Base-by-base conservation (phyloP, 2,797 vertebrate genomes). In the Petrocephalus schoutedeni region DNA sequence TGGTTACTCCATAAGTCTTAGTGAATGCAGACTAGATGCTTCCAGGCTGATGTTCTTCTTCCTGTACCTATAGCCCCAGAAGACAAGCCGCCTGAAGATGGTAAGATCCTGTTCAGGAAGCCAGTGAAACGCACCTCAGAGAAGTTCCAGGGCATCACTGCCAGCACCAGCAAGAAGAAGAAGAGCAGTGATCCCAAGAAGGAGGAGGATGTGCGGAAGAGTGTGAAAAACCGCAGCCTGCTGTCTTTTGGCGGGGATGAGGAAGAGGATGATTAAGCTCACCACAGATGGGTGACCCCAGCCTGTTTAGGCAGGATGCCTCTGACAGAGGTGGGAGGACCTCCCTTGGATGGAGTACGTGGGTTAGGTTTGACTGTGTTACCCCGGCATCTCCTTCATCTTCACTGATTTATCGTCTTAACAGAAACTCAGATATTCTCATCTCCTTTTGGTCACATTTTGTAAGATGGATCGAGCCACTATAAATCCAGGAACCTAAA, bases 101-200 rank as follows among this genome's bases (percentile, higher is more conserved):
- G 97, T 41, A 99, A 97, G 95, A 98, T 99, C 90, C 87, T 98
- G 86, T 99, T 99, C 92, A 97, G 96, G 94, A 99, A 99, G 91
- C 98, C 98, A 57, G 93, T 92, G 86, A 99, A 99, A 92, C 97
- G 97, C 86, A 95, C 95, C 6, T 96, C 97, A 8, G 96, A 96
- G 84, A 97, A 97, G 91, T 95, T 95, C 91, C 95, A 96, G 91
- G 98, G 97, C 87, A 96, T 99, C 93, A 97, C 96, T 4, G 96
- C 97, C 88, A 98, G 95, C 91, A 98, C 98, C 91, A 98, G 96
- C 95, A 99, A 98, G 91, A 99, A 97, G 93, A 97, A 96, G 91
- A 96, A 95, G 90, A 91, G 23, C 0, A 83, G 54, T 77, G 94
- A 95, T 92, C 87, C 96, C 0, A 95, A 94, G 92, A 90, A 93